Evolutionary conservation across 2,888 invertebrate genomes (phyloP).

Genomic region (Eutolmus rufibarbis): DNA sequence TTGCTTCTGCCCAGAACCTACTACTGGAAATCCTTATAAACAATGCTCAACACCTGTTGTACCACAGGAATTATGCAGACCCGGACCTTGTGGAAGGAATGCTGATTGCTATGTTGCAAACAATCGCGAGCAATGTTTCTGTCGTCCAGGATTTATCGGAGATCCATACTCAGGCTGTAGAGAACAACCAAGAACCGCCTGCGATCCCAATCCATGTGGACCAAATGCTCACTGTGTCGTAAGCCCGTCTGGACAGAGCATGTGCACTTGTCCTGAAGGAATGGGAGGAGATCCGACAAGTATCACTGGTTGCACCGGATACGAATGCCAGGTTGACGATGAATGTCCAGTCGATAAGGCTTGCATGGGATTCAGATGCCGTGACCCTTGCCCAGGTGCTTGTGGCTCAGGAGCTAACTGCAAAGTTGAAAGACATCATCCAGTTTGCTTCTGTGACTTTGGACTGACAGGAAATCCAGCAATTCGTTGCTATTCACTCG

Average conservation of each 20-base stretch:
- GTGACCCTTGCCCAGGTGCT: constrained; percentile 82
- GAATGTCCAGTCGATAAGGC: constrained; percentile 77
- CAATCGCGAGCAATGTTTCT: constrained; percentile 85
- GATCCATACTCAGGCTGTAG: constrained; percentile 83
- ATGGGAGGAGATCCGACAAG: constrained; percentile 80
- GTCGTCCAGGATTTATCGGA: constrained; percentile 76
- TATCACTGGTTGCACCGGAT: constrained; percentile 75
- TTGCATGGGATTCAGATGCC: constrained; percentile 81
- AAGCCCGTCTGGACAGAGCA: constrained; percentile 72
- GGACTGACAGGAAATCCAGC: constrained; percentile 81
- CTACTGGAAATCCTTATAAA: constrained; percentile 83
- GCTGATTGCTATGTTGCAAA: constrained; percentile 84
- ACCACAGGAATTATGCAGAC: constrained; percentile 73
- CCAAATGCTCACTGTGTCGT: constrained; percentile 77
- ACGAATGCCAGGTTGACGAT: constrained; percentile 80
- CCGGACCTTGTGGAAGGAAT: constrained; percentile 83
- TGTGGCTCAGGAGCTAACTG: constrained; percentile 80
- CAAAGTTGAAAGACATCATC: constrained; percentile 79
- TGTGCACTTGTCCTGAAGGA: constrained; percentile 78
- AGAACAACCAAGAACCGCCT: constrained; percentile 73
- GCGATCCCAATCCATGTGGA: constrained; percentile 82
- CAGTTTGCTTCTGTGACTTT: constrained; percentile 77
- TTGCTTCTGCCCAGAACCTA: constrained; percentile 85
- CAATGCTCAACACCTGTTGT: constrained; percentile 72
- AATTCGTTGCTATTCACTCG: constrained; percentile 72